Evolutionary conservation across 2,113 vertebrate genomes (phyloP).

Genomic region (Marcusenius ussheri): DNA sequence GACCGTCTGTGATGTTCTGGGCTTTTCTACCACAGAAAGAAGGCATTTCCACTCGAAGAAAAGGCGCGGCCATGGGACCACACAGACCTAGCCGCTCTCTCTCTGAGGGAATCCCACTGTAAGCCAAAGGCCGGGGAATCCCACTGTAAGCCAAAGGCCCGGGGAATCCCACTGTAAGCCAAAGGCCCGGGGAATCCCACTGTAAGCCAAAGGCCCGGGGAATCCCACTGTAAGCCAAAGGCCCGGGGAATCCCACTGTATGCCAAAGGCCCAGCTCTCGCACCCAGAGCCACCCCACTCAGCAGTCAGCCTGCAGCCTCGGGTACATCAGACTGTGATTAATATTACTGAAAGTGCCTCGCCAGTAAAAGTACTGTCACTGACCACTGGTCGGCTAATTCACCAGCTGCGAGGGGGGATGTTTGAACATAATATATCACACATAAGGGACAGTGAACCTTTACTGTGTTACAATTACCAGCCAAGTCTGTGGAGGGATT

Average conservation of each 20-base stretch:
- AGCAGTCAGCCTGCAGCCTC: background rate
- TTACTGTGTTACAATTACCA: background rate
- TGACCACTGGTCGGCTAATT: background rate
- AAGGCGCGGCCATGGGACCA: background rate
- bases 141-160: no score
- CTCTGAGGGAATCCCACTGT: background rate
- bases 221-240: background rate
- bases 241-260: background rate
- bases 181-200: no score
- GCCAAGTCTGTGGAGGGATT: background rate
- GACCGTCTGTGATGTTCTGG: background rate
- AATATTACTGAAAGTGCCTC: background rate
- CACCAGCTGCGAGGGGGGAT: background rate
- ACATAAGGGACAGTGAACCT: background rate
- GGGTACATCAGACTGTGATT: background rate
- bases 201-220: no score
- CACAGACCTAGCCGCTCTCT: background rate
- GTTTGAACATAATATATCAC: background rate
- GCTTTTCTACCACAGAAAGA: background rate
- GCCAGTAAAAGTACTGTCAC: background rate
- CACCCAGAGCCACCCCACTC: background rate
- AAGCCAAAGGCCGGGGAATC: no score
- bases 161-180: no score
- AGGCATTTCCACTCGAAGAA: background rate
- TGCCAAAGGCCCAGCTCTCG: background rate